These are phyloP conservation scores for Vespertilio murinus DNA, from an alignment of 2,797 vertebrate species.

Conservation along the genomic window DNA sequence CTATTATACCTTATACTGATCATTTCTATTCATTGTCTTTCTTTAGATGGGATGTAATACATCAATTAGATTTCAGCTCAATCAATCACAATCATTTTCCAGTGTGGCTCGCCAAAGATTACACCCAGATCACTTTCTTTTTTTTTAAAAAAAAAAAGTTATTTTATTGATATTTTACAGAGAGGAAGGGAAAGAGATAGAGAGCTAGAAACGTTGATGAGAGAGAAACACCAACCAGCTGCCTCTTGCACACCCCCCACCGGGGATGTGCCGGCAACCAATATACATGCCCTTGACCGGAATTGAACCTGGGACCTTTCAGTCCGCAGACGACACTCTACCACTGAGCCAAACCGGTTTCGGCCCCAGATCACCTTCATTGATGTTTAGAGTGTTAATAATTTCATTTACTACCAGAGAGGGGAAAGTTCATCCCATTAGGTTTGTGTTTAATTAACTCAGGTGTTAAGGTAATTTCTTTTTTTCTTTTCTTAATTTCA, in stretches of 20 bases:
- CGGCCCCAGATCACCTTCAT: background rate
- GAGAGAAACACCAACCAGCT: too few relatives aligned
- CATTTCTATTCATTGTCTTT: background rate
- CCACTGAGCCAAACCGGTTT: too few relatives aligned
- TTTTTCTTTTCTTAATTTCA: background rate
- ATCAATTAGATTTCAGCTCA: background rate
- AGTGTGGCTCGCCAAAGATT: background rate
- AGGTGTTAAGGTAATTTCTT: background rate
- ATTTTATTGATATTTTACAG: too few relatives aligned
- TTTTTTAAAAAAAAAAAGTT: too few relatives aligned
- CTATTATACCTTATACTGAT: background rate
- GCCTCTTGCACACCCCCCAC: too few relatives aligned
- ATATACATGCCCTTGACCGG: too few relatives aligned
- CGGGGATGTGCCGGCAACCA: too few relatives aligned
- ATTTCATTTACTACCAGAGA: slow-evolving; percentile 2
- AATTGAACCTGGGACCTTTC: too few relatives aligned
- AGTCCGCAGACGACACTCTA: too few relatives aligned
- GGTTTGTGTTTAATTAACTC: background rate
- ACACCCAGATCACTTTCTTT: background rate
- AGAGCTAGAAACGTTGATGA: too few relatives aligned
- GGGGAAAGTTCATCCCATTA: background rate
- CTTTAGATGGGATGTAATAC: background rate
- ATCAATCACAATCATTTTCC: slow-evolving; percentile 13
- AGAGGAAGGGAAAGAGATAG: too few relatives aligned
- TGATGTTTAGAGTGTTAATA: slow-evolving; percentile 7